Conservation (phyloP, 64 coral and sea anemone genomes). For the Cladopsammia gracilis region DNA sequence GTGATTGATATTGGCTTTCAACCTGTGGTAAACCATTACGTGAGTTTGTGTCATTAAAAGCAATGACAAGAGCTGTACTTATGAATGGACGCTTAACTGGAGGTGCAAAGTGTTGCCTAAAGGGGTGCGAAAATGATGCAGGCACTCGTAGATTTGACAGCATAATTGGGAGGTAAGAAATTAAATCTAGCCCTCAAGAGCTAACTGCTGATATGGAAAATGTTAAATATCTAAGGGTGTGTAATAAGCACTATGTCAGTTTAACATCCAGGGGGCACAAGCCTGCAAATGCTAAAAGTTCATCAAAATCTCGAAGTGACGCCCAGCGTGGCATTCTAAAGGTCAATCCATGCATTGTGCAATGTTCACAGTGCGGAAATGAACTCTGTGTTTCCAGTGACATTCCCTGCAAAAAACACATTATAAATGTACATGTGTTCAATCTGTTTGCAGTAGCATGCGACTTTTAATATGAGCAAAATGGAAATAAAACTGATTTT, state of each 20-base stretch:
- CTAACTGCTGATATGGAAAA: neutral
- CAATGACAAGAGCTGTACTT: neutral
- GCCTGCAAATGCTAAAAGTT: conserved; percentile 9
- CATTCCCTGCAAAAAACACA: conserved; percentile 28
- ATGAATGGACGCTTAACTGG: conserved; percentile 18
- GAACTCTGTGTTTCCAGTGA: neutral
- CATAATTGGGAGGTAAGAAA: neutral
- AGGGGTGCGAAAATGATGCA: neutral
- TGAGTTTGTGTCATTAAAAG: neutral
- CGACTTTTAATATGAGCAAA: neutral
- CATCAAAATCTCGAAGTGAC: neutral
- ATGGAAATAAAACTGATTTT: conserved; percentile 4
- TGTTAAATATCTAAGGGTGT: neutral
- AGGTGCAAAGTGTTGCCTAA: neutral
- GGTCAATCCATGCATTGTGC: neutral
- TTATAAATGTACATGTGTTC: neutral
- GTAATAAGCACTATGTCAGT: conserved; percentile 1
- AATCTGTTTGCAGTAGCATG: neutral
- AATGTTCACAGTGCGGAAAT: neutral
- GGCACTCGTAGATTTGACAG: neutral
- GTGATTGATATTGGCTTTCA: conserved; percentile 8
- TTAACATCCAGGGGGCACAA: conserved; percentile 18
- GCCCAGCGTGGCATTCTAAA: neutral
- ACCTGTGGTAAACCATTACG: neutral
- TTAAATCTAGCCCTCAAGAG: conserved; percentile 13